phyloP scores from a whole-genome alignment of 2,888 invertebrate genomes.

The Leptogaster cylindrica region DNA sequence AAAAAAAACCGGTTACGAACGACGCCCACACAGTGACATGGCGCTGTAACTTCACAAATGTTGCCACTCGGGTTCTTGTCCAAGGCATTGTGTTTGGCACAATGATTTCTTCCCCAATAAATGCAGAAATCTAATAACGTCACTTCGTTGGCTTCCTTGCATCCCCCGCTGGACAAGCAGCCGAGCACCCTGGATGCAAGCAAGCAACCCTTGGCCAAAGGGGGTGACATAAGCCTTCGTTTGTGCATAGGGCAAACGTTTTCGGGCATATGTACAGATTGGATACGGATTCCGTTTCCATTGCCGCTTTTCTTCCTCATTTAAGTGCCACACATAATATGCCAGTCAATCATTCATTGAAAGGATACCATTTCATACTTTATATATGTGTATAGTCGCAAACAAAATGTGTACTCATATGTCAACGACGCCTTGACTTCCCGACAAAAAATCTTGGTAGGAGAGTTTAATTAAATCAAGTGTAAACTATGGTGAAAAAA shows the following conservation, averaged over 20 bases:
- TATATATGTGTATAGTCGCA: too few relatives aligned
- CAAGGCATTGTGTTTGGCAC: slow-evolving; percentile 7
- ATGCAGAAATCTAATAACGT: slow-evolving; percentile 33
- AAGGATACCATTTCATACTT: too few relatives aligned
- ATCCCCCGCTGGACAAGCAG: slow-evolving; percentile 19
- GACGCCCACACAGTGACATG: too few relatives aligned
- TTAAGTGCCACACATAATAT: not conserved
- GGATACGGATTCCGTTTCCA: not conserved
- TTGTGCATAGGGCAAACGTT: slow-evolving; percentile 18
- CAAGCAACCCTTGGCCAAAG: not conserved
- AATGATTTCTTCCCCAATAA: not conserved
- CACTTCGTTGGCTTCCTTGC: not conserved
- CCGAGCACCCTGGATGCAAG: not conserved
- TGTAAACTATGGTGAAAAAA: too few relatives aligned
- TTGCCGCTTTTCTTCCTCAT: not conserved
- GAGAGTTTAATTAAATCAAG: too few relatives aligned
- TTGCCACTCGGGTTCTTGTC: not conserved
- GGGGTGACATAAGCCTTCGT: not conserved
- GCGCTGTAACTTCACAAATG: too few relatives aligned
- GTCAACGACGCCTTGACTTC: too few relatives aligned
- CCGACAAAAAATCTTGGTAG: too few relatives aligned
- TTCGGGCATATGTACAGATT: slow-evolving; percentile 2
- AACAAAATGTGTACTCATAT: too few relatives aligned
- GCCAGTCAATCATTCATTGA: slow-evolving; percentile 17
- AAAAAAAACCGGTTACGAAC: too few relatives aligned